A percentile compares a stretch with the other conserved stretches of the same genome.
Conservation (phyloP, 2,888 invertebrate species). For the Campoplex nolae region DNA sequence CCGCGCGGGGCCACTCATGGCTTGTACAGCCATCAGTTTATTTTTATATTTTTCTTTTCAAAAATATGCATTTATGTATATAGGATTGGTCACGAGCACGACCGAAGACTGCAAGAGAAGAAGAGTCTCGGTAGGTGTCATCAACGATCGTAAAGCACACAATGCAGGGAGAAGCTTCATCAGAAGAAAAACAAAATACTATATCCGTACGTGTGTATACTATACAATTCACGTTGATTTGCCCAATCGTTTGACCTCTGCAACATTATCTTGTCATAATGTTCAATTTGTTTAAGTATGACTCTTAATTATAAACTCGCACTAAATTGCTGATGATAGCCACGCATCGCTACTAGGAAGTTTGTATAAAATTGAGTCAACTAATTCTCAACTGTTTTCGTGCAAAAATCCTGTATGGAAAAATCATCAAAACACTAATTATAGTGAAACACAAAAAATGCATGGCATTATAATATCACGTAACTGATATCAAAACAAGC, state of each 20-base stretch:
- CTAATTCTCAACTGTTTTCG: no score
- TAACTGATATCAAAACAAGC: no score
- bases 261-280: slow-evolving; percentile 73
- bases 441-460: no score
- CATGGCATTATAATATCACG: no score
- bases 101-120: slow-evolving; percentile 38
- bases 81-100: slow-evolving; percentile 61
- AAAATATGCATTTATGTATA: slow-evolving; percentile 42
- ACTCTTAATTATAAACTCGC: no score
- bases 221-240: slow-evolving; percentile 24
- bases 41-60: slow-evolving; percentile 35
- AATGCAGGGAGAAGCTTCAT: slow-evolving; percentile 3
- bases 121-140: slow-evolving; percentile 77
- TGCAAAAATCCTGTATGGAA: no score
- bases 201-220: not conserved
- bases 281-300: not conserved
- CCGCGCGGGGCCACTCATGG: slow-evolving; percentile 43
- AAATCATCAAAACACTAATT: no score
- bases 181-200: not conserved
- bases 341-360: no score
- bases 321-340: no score
- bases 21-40: slow-evolving; percentile 13
- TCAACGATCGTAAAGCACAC: slow-evolving; percentile 78
- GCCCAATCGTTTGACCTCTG: slow-evolving; percentile 69
- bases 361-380: no score